Conservation (phyloP, 1,140 invertebrate genomes). For the Rhyzopertha dominica region DNA sequence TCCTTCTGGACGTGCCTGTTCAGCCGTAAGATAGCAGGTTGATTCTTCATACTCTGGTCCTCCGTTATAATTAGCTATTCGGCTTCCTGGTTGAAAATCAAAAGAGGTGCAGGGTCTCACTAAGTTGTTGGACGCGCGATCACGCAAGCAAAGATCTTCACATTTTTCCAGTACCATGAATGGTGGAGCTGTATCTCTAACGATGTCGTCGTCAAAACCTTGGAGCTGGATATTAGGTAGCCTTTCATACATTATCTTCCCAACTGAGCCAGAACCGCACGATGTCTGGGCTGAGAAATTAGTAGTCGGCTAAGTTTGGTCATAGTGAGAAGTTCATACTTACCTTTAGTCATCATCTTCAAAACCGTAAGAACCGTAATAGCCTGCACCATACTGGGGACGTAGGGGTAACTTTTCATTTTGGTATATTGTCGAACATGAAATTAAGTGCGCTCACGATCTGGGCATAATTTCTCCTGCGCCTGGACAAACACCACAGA, state of each 20-base stretch:
- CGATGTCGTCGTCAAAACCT: constrained; percentile 82
- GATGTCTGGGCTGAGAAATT: constrained; percentile 72
- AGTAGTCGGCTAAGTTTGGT: constrained; percentile 21
- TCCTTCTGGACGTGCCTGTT: constrained; percentile 78
- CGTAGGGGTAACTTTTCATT: constrained; percentile 56
- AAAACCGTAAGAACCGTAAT: constrained; percentile 77
- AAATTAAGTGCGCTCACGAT: constrained; percentile 26
- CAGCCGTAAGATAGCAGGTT: constrained; percentile 79
- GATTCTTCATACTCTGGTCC: constrained; percentile 84
- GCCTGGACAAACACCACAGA: no score
- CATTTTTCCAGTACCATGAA: constrained; percentile 82
- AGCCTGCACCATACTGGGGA: constrained; percentile 72
- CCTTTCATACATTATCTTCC: constrained; percentile 81
- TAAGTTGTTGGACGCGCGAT: constrained; percentile 73
- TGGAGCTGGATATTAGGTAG: constrained; percentile 82
- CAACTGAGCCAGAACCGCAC: constrained; percentile 74
- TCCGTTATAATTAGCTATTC: constrained; percentile 74
- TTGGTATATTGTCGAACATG: constrained; percentile 43
- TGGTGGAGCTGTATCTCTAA: constrained; percentile 74
- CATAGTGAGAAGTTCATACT: constrained; percentile 34
- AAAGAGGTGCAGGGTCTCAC: constrained; percentile 78
- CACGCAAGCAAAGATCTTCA: constrained; percentile 75
- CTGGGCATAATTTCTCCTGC: constrained; percentile 45
- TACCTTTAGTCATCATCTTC: constrained; percentile 77
- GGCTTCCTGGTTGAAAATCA: constrained; percentile 82